Conservation (phyloP, 2,113 vertebrate species). For the Oreochromis niloticus region DNA sequence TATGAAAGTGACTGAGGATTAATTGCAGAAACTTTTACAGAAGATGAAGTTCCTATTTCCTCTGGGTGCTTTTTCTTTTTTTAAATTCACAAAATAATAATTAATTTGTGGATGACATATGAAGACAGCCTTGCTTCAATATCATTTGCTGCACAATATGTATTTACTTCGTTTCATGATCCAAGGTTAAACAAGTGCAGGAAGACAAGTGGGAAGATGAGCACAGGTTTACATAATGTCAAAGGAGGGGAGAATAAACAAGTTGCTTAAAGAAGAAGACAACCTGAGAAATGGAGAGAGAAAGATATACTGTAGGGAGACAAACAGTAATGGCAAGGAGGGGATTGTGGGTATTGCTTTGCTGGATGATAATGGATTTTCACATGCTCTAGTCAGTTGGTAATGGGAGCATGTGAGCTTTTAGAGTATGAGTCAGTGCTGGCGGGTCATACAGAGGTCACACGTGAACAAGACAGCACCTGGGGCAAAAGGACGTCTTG, state of each 20-base stretch:
- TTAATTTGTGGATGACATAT: neutral
- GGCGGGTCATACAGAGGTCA: conserved; percentile 22
- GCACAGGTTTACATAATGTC: neutral
- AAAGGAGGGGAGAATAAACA: neutral
- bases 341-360: conserved; percentile 1
- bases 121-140: neutral
- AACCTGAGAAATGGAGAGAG: neutral
- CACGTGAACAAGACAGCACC: neutral
- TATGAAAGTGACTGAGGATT: neutral
- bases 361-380: conserved; percentile 41
- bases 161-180: neutral
- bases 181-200: neutral
- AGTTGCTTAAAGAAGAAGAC: neutral
- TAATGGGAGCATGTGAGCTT: conserved; percentile 30
- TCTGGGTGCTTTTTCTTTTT: no score
- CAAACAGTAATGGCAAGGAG: neutral
- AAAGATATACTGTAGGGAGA: neutral
- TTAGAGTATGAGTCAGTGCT: conserved; percentile 23
- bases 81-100: neutral
- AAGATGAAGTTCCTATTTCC: neutral
- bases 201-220: neutral
- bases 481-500: neutral
- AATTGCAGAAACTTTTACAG: neutral
- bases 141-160: neutral
- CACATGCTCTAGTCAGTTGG: conserved; percentile 6